These are phyloP conservation scores for Drosophila virilis DNA, from an alignment of 1,140 invertebrate genomes.

Conservation along the genomic window DNA sequence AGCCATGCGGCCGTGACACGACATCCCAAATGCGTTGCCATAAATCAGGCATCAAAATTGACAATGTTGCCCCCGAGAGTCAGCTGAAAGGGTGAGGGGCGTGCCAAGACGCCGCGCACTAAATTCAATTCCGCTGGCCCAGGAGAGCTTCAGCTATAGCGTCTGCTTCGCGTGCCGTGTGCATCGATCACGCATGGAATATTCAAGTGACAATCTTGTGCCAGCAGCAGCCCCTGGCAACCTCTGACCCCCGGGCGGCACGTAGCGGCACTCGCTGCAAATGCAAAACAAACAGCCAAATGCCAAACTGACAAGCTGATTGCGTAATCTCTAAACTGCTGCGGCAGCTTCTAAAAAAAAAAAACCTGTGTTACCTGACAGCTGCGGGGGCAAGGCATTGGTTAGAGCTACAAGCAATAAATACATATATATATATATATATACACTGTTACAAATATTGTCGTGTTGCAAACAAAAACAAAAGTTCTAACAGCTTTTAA, in stretches of 20 bases:
- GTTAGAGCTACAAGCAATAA: not conserved
- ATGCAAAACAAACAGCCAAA: slow-evolving; percentile 44
- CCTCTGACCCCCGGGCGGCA: not conserved
- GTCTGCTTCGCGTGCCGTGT: slow-evolving; percentile 36
- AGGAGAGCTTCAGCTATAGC: slow-evolving; percentile 7
- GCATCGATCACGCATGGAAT: slow-evolving; percentile 74
- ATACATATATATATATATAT: slow-evolving; percentile 2
- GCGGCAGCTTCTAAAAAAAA: not conserved
- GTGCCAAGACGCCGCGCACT: not conserved
- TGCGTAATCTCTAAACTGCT: slow-evolving; percentile 37
- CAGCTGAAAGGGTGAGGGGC: not conserved
- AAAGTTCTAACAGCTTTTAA: too few species aligned
- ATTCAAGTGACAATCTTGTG: slow-evolving; percentile 69
- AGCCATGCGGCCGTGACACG: slow-evolving; percentile 46
- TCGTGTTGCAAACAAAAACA: too few species aligned
- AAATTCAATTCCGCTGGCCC: slow-evolving; percentile 60
- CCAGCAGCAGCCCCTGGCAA: not conserved
- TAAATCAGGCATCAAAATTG: slow-evolving; percentile 82
- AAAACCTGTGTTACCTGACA: slow-evolving; percentile 19
- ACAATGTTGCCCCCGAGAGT: slow-evolving; percentile 67
- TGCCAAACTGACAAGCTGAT: slow-evolving; percentile 37
- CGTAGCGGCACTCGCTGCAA: slow-evolving; percentile 28
- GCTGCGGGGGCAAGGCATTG: not conserved
- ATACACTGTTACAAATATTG: slow-evolving; percentile 3
- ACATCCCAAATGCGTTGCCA: slow-evolving; percentile 62